phyloP scores from a whole-genome alignment of 2,888 invertebrate genomes.

The Pterostichus niger region DNA sequence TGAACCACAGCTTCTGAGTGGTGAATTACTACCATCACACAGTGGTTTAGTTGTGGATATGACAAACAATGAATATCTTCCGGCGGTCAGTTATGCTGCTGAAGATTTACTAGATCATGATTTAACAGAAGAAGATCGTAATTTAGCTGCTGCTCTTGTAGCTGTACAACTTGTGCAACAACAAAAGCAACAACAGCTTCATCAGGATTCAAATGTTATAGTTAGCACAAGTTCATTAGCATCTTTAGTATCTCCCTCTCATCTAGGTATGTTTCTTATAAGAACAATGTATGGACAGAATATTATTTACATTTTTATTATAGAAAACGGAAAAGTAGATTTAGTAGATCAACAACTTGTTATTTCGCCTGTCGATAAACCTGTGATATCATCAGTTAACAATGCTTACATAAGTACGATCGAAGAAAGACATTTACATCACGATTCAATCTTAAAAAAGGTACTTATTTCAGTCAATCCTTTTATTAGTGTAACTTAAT shows the following conservation, averaged over 20 bases:
- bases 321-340: conserved; percentile 59
- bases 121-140: conserved; percentile 81
- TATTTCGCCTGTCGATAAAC: conserved; percentile 60
- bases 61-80: conserved; percentile 75
- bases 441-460: conserved; percentile 56
- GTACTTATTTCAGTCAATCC: not conserved
- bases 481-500: conserved; percentile 2
- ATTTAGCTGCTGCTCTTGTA: conserved; percentile 81
- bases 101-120: conserved; percentile 76
- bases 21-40: conserved; percentile 75
- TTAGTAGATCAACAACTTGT: conserved; percentile 58
- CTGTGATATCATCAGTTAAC: conserved; percentile 59
- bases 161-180: conserved; percentile 82
- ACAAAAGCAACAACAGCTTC: conserved; percentile 80
- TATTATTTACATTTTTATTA: not conserved
- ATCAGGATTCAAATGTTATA: conserved; percentile 72
- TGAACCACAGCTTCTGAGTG: conserved; percentile 75
- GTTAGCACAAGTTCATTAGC: conserved; percentile 70
- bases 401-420: conserved; percentile 45
- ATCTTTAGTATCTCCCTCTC: conserved; percentile 69
- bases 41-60: conserved; percentile 76
- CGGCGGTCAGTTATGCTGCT: conserved; percentile 75
- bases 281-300: not conserved
- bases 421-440: conserved; percentile 58
- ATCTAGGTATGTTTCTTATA: conserved; percentile 46